Base-by-base conservation (phyloP, 2,797 vertebrate species). In the Myotis planiceps region DNA sequence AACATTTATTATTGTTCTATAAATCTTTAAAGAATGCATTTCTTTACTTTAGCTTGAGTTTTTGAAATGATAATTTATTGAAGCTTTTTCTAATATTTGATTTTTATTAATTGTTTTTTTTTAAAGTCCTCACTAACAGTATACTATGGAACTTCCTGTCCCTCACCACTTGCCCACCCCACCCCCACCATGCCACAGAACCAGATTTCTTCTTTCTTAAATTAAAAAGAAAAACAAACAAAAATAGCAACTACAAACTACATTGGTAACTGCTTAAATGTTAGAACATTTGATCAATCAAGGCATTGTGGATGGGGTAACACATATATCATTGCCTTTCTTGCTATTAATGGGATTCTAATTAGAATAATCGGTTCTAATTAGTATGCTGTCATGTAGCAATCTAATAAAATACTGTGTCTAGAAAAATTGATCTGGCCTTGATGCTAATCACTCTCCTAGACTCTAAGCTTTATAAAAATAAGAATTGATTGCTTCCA, bases 341-440 rank as follows among this genome's bases (percentile, higher is more conserved):
- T 86, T 92, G 95, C 97, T 98, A 98, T 97, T 97, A 98, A 98
- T 97, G 97, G 90, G 94, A 96, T 97, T 98, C 95, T 98, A 98
- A 99, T 99, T 99, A 98, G 97, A 93, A 96, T 60, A 89, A 98
- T 99, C 98, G 93, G 96, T 98, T 99, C 97, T 99, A 98, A 99
- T 99, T 98, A 99, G 97, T 92, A 95, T 88, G 82, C 96, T 97
- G 97, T 96, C 97, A 96, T 97, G 97, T 97, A 98, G 98, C 97
- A 97, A 97, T 98, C 97, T 98, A 98, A 98, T 98, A 98, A 98
- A 98, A 98, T 92, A 95, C 97, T 94, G 90, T 90, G 96, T 96
- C 78, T 94, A 97, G 90, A 97, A 97, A 98, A 98, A 98, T 98
- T 98, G 98, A 98, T 98, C 97, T 96, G 90, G 95, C 53, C 97